These are phyloP conservation scores for Agrilus biguttatus DNA, from an alignment of 2,888 invertebrate species.

Conservation along the genomic window DNA sequence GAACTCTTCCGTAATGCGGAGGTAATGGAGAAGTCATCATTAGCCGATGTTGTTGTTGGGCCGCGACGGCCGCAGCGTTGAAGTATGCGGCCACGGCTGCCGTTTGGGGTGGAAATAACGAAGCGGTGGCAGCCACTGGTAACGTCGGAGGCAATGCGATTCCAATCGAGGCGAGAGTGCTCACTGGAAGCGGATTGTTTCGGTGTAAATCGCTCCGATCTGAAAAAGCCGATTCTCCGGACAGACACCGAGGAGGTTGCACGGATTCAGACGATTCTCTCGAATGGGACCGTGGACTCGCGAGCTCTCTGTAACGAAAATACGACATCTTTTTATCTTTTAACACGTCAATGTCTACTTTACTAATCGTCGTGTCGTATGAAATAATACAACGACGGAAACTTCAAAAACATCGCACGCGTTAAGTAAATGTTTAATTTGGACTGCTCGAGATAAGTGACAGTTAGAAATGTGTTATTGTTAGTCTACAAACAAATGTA, in stretches of 20 bases:
- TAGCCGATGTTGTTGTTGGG: constrained; percentile 57
- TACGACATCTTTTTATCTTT: background rate
- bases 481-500: too few relatives aligned
- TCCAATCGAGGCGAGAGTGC: constrained; percentile 51
- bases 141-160: constrained; percentile 51
- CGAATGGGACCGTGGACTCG: constrained; percentile 68
- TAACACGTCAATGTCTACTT: background rate
- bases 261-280: constrained; percentile 58
- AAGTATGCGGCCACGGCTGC: constrained; percentile 73
- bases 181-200: constrained; percentile 38
- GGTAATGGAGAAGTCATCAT: constrained; percentile 50
- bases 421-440: too few relatives aligned
- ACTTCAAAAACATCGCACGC: too few relatives aligned
- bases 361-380: too few relatives aligned
- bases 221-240: constrained; percentile 62
- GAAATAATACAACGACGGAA: too few relatives aligned
- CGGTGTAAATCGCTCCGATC: constrained; percentile 37
- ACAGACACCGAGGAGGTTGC: constrained; percentile 59
- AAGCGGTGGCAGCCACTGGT: constrained; percentile 48
- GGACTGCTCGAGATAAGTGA: too few relatives aligned
- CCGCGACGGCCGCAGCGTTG: constrained; percentile 51
- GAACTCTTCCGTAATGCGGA: constrained; percentile 30
- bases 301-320: constrained; percentile 50
- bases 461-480: too few relatives aligned
- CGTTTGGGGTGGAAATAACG: constrained; percentile 60